Conservation (phyloP, 2,113 vertebrate species). For the Hippopotamus amphibius region DNA sequence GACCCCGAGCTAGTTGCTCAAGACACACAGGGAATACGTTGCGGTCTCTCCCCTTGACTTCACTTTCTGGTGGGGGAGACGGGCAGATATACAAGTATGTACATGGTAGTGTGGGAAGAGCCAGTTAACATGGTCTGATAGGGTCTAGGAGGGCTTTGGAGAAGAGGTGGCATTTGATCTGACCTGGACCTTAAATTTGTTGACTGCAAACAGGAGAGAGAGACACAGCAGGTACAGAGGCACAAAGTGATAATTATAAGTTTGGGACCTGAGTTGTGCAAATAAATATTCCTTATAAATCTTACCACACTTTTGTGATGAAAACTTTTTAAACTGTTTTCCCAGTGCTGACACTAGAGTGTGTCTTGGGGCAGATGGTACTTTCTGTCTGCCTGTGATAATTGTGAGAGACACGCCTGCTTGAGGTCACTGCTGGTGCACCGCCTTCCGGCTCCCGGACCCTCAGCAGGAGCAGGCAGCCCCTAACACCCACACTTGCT, state of each 20-base stretch:
- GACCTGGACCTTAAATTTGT: neutral
- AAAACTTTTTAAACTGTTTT: fast-evolving
- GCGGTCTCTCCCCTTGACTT: fast-evolving
- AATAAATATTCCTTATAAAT: neutral
- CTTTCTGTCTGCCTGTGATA: neutral
- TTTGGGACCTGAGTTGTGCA: neutral
- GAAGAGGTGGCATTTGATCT: neutral
- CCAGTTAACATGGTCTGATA: fast-evolving
- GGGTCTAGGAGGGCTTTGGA: neutral
- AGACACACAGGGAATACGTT: neutral
- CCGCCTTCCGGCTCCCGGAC: fast-evolving
- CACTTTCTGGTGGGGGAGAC: neutral
- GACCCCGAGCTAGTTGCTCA: neutral
- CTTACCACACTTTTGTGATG: fast-evolving
- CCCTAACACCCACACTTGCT: neutral
- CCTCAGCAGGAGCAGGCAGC: neutral
- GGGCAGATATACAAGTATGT: too few relatives aligned
- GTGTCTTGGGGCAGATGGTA: fast-evolving
- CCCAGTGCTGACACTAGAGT: fast-evolving
- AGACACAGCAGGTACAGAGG: neutral
- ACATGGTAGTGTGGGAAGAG: neutral
- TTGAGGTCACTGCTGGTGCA: fast-evolving
- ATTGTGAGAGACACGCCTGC: fast-evolving
- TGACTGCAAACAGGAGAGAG: fast-evolving
- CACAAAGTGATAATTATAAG: too few relatives aligned